A percentile compares a stretch with the other conserved stretches of the same genome.
These are phyloP conservation scores for Arvicanthis niloticus DNA, from an alignment of 2,113 vertebrate species.

Conservation along the genomic window DNA sequence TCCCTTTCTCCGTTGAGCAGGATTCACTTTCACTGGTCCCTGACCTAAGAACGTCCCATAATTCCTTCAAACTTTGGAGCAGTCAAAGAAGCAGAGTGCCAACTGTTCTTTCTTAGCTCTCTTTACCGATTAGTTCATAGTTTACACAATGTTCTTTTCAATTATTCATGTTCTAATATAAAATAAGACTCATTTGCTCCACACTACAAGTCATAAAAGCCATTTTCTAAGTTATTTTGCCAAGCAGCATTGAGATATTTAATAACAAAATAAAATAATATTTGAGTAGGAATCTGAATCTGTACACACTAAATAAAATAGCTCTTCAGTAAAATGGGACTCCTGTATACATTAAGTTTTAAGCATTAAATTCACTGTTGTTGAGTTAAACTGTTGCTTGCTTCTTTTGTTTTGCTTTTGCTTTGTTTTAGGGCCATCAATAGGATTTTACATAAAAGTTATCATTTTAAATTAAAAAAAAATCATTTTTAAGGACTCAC, in stretches of 20 bases:
- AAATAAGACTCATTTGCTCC: constrained; percentile 47
- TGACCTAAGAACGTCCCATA: neutral
- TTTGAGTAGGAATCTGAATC: neutral
- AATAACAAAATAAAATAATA: neutral
- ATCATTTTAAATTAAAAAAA: constrained; percentile 22
- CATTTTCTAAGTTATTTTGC: constrained; percentile 42
- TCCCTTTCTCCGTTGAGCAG: neutral
- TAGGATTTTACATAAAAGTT: constrained; percentile 49
- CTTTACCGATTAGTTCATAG: neutral
- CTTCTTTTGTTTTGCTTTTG: neutral
- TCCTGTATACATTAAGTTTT: neutral
- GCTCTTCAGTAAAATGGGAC: neutral
- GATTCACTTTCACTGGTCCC: neutral
- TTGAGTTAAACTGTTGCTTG: neutral
- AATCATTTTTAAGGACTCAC: constrained; percentile 46
- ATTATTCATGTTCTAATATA: neutral
- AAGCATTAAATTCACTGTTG: constrained; percentile 4
- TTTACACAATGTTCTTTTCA: neutral
- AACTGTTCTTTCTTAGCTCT: constrained; percentile 15
- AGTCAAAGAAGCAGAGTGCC: neutral
- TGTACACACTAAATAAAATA: neutral
- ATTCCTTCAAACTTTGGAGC: neutral
- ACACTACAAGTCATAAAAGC: constrained; percentile 35
- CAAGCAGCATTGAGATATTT: neutral
- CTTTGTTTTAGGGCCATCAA: neutral